Evolutionary conservation across 2,113 vertebrate genomes (phyloP), one percentile per base, ranked within the genome.

Genomic region (Oncorhynchus tshawytscha): DNA sequence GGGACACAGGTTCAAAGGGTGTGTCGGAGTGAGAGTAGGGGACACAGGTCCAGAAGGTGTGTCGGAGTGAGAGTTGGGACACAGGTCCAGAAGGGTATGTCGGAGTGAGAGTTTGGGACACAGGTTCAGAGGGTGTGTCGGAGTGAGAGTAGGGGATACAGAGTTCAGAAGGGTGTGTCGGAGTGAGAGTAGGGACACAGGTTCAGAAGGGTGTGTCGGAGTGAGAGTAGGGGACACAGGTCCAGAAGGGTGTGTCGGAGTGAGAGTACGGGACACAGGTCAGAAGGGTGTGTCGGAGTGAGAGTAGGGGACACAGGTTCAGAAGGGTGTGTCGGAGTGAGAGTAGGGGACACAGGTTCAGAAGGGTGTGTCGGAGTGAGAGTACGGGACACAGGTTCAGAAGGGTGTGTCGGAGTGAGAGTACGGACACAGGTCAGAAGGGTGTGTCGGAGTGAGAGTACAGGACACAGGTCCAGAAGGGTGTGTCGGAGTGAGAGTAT

Each of bases 71-170:
- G 74, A n/a, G 24, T 65, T 13, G 18, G 80, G 80, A 76, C 81
- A 69, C 74, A 65, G 34, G 34, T 7, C 0, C 34, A 39, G 34
- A 39, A 13, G 49, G 49, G 49, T 51, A 3, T 51, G 0, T 31
- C 31, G 1, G 1, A 31, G 31, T 31, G 31, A 31, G 31, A 31
- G 31, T 31, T 5, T 0, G 31, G 5, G 31, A 31, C 31, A 31
- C 31, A 5, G 31, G 31, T 31, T 1, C 22, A 49, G 13, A n/a
- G 2, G 48, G 6, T 71, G 69, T 67, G 59, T 75, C 70, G 31
- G 71, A 11, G 64, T 67, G 22, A 72, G 74, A n/a, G 20, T 65
- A 20, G 18, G 80, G 80, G 76, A 76, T 78, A 69, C 74, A 59
- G 34, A n/a, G 34, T 7, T 0, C 34, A 39, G 34, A 8, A 13